These are phyloP conservation scores for Drosophila kurseongensis DNA, from an alignment of 1,140 invertebrate species.

Conservation along the genomic window DNA sequence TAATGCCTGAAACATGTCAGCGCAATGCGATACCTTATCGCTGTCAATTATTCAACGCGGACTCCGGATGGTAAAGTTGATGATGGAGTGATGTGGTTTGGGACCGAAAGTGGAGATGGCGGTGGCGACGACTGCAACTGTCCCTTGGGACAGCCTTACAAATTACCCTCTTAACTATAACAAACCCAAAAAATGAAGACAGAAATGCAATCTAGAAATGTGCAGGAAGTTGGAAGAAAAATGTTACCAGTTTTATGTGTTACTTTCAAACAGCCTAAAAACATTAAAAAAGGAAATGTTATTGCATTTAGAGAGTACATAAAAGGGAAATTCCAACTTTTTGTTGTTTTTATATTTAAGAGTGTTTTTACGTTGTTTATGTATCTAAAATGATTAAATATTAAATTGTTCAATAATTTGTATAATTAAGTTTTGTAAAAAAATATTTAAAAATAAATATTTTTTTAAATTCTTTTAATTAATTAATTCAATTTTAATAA, in stretches of 20 bases:
- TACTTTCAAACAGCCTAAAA: neutral
- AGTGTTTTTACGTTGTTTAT: too few relatives aligned
- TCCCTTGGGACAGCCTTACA: constrained; percentile 59
- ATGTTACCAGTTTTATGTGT: neutral
- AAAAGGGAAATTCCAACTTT: too few relatives aligned
- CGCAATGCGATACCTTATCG: constrained; percentile 81
- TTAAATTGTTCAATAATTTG: too few relatives aligned
- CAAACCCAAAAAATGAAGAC: constrained; percentile 45
- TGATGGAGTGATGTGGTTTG: constrained; percentile 1
- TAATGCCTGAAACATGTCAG: constrained; percentile 82
- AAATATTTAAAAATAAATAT: too few relatives aligned
- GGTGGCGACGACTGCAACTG: neutral
- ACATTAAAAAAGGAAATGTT: too few relatives aligned
- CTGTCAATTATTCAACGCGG: constrained; percentile 74
- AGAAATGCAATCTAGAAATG: constrained; percentile 9
- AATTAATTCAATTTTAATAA: too few relatives aligned
- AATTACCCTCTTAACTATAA: constrained; percentile 80
- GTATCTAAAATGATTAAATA: too few relatives aligned
- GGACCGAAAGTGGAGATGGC: constrained; percentile 2
- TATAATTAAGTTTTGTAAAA: too few relatives aligned
- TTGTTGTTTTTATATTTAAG: too few relatives aligned
- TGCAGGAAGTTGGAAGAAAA: neutral
- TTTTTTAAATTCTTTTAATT: too few relatives aligned
- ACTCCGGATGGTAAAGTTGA: neutral
- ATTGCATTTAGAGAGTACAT: too few relatives aligned